Base-by-base conservation (phyloP, 2,888 invertebrate species). In the Trilocha varians region DNA sequence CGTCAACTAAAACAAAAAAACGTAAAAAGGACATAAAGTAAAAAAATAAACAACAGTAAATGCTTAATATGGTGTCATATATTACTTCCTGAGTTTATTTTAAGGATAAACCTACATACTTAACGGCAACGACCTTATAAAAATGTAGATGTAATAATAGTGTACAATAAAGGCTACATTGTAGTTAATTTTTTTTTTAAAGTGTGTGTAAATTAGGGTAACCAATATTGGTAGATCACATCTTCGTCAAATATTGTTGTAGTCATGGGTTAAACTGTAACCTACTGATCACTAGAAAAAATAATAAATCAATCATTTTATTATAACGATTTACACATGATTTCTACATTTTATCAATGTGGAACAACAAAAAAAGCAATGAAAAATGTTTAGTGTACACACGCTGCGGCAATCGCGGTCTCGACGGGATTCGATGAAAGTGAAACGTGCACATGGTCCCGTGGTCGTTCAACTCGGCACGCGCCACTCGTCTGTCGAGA, bases 381-480 rank as follows among this genome's bases (percentile, higher is more conserved):
- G 56, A 56, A 63, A 56, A 57, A 56, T 57, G 55, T 45, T 52
- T 60, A 54, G 59, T 50, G 58, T 32, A 15, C 17, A 36, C 32
- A n/a, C n/a, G n/a, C n/a, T n/a, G n/a, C n/a, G 40, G 3, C 25
- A 11, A 25, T 13, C 50, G 50, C 56, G 52, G 55, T 52, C 48
- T 47, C 45, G 53, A 52, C 67, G 66, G 66, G 69, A 65, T 69
- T 60, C 63, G 65, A 73, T 73, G 84, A 84, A 84, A 85, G 84
- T 84, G 84, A 84, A 84, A 80, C 63, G 67, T 62, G 65, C 69
- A 69, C 71, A 66, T 69, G 65, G 65, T 63, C 60, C 50, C 63
- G 60, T 82, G 84, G 84, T 85, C 84, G 79, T 84, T 85, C 82
- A 84, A 84, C 84, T 70, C 83, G 80, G 84, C 84, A 84, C 84